Conservation (phyloP, 2,113 vertebrate species). For the Scolopax mira region DNA sequence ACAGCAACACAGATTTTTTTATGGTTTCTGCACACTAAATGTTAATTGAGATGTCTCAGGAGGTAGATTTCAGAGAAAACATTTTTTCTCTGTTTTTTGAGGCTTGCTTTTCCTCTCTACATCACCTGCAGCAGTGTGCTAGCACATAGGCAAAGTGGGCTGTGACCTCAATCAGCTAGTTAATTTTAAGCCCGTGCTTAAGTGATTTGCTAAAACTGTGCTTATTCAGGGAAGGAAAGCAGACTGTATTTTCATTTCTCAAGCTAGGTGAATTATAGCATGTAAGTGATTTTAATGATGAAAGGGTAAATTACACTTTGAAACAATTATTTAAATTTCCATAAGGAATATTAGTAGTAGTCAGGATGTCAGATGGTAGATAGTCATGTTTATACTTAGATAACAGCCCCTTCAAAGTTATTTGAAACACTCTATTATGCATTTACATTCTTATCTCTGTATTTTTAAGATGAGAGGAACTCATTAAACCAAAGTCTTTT, state of each 20-base stretch:
- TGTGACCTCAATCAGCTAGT: conserved; percentile 58
- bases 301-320: background rate
- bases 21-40: background rate
- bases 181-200: conserved; percentile 39
- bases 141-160: background rate
- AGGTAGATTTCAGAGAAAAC: background rate
- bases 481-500: background rate
- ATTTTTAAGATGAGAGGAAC: conserved; percentile 15
- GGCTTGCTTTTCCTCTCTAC: background rate
- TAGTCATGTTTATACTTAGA: background rate
- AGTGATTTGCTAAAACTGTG: conserved; percentile 38
- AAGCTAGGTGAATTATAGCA: background rate
- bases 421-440: background rate
- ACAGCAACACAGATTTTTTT: background rate
- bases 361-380: background rate
- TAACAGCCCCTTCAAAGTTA: background rate
- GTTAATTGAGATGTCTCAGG: background rate
- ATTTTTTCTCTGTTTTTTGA: background rate
- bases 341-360: background rate
- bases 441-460: conserved; percentile 4
- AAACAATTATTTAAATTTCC: background rate
- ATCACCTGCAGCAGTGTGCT: conserved; percentile 22
- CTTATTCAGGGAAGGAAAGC: conserved; percentile 35
- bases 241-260: background rate
- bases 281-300: background rate